These are phyloP conservation scores for Frankliniella intonsa DNA, from an alignment of 2,888 invertebrate genomes.

Conservation along the genomic window DNA sequence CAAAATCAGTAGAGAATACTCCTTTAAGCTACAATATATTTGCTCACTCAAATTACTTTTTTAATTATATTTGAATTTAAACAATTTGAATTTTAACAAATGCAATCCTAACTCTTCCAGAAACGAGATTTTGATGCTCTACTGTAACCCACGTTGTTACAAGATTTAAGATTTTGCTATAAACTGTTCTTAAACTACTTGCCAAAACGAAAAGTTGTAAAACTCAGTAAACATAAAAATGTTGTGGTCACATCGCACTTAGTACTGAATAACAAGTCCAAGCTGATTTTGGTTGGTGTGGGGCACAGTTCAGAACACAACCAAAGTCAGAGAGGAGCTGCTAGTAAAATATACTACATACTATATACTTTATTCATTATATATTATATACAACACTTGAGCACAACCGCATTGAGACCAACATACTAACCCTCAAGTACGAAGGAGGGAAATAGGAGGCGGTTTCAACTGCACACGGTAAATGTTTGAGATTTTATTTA, in stretches of 20 bases:
- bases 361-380: background rate
- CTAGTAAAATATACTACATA: background rate
- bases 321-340: background rate
- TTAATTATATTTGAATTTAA: no score
- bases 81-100: no score
- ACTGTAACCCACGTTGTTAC: background rate
- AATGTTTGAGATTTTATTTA: no score
- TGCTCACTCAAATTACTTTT: no score
- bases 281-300: conserved; percentile 10
- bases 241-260: background rate
- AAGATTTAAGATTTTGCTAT: background rate
- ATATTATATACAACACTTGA: background rate
- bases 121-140: background rate
- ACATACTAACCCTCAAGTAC: background rate
- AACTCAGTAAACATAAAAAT: background rate
- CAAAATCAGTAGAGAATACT: background rate
- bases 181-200: background rate
- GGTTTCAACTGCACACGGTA: background rate
- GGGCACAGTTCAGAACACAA: conserved; percentile 12
- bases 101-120: background rate
- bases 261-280: background rate
- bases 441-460: background rate
- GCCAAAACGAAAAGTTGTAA: background rate
- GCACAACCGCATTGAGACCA: background rate
- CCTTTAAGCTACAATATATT: no score